These are phyloP conservation scores for Smutsia temminckii DNA, from an alignment of 2,797 vertebrate genomes.

Conservation along the genomic window DNA sequence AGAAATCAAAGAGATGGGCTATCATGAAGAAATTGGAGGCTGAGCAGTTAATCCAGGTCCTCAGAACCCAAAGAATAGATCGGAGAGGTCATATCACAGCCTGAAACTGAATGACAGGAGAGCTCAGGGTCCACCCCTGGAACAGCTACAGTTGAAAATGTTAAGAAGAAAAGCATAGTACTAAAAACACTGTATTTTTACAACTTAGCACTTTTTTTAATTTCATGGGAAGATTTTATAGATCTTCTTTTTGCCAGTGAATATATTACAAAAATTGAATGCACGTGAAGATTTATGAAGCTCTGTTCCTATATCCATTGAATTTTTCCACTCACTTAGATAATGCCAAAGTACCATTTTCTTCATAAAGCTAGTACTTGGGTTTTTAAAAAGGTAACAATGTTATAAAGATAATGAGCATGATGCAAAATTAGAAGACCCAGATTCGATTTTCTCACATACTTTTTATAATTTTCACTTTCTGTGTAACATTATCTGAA, in stretches of 20 bases:
- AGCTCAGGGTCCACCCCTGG: too few species aligned
- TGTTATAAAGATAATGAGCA: too few species aligned
- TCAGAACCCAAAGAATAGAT: not conserved
- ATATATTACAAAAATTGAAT: not conserved
- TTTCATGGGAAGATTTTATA: not conserved
- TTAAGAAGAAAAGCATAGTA: not conserved
- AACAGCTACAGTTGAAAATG: not conserved
- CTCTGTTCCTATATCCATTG: not conserved
- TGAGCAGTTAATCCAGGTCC: not conserved
- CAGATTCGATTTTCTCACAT: not conserved
- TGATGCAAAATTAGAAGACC: not conserved
- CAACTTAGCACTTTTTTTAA: not conserved
- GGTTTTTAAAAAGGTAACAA: not conserved
- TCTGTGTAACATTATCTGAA: not conserved
- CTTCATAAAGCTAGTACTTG: not conserved
- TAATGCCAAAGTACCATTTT: not conserved
- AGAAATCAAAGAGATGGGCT: not conserved
- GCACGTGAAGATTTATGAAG: not conserved
- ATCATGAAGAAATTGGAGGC: not conserved
- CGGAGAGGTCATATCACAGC: rapidly evolving
- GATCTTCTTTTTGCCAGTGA: not conserved
- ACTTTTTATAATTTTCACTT: not conserved
- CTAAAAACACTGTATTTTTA: not conserved
- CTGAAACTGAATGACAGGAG: not conserved
- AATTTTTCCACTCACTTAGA: not conserved